A percentile compares a stretch with the other conserved stretches of the same genome.
These are phyloP conservation scores for Ciconia nigra DNA, from an alignment of 2,797 vertebrate species.

Conservation along the genomic window DNA sequence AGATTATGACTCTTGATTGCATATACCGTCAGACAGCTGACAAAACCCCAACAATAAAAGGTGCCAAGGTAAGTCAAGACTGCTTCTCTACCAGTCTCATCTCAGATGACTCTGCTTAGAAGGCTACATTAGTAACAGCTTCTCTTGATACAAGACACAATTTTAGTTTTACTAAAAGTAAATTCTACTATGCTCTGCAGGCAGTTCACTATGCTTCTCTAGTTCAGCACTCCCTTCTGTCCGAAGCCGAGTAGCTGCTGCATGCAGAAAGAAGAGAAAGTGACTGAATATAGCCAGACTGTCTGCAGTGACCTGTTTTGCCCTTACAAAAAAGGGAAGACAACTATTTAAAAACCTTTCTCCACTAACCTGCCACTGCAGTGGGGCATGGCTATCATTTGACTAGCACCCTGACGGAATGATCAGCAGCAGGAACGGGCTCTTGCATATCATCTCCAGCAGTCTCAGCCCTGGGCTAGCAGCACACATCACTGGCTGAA, in stretches of 20 bases:
- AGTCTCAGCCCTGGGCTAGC: neutral
- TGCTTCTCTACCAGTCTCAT: neutral
- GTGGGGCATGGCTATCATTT: neutral
- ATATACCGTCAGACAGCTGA: neutral
- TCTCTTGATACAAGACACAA: neutral
- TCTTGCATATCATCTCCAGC: neutral
- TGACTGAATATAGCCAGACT: neutral
- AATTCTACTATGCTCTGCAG: neutral
- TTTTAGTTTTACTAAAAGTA: neutral
- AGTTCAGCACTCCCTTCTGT: neutral
- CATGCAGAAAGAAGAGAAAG: neutral
- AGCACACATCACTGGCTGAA: neutral
- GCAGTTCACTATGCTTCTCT: neutral
- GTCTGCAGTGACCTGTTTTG: neutral
- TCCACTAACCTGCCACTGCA: neutral
- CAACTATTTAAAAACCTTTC: neutral
- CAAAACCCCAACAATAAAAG: neutral
- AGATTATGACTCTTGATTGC: neutral
- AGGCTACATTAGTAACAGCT: neutral
- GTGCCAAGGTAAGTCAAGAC: neutral
- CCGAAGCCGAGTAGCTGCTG: neutral
- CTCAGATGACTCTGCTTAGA: neutral
- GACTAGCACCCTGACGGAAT: neutral
- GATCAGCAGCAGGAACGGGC: neutral
- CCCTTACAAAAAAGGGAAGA: neutral